These are phyloP conservation scores for Drosophila maculinotata DNA, from an alignment of 2,888 invertebrate species.

Conservation along the genomic window DNA sequence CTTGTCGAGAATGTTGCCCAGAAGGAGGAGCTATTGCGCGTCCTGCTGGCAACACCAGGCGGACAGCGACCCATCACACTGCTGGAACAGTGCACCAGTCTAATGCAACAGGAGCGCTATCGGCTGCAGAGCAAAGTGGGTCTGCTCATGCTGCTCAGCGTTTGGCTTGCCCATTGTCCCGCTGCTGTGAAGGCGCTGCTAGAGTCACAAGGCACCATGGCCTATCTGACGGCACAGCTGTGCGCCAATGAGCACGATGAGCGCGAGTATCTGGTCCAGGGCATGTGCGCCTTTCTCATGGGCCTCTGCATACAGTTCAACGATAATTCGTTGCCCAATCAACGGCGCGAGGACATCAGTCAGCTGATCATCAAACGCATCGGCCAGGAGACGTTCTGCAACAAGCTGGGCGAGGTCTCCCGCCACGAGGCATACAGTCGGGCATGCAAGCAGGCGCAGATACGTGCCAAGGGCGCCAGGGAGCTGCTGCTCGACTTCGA, in stretches of 20 bases:
- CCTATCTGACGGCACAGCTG: slow-evolving; percentile 93
- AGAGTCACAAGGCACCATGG: slow-evolving; percentile 91
- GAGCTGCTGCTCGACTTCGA: slow-evolving; percentile 97
- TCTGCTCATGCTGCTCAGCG: slow-evolving; percentile 94
- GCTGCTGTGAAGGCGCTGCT: slow-evolving; percentile 93
- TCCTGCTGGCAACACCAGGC: slow-evolving; percentile 93
- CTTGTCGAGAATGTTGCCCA: slow-evolving; percentile 93
- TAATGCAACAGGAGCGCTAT: slow-evolving; percentile 91
- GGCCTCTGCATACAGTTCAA: slow-evolving; percentile 96
- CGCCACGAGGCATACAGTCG: slow-evolving; percentile 96
- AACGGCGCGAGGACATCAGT: slow-evolving; percentile 91
- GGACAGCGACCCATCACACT: slow-evolving; percentile 95
- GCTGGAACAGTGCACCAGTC: slow-evolving; percentile 93
- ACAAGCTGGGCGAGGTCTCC: slow-evolving; percentile 93
- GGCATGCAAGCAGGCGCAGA: slow-evolving; percentile 97
- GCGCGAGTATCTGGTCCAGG: slow-evolving; percentile 94
- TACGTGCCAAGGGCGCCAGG: slow-evolving; percentile 89
- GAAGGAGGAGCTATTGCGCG: slow-evolving; percentile 96
- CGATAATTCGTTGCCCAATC: slow-evolving; percentile 91
- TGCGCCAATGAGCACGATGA: slow-evolving; percentile 95
- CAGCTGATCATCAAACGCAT: slow-evolving; percentile 93
- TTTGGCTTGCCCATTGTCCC: slow-evolving; percentile 95
- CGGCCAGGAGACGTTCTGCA: slow-evolving; percentile 94
- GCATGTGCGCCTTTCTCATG: slow-evolving; percentile 95
- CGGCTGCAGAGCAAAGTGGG: slow-evolving; percentile 92